Evolutionary conservation across 2,888 invertebrate genomes (phyloP), one percentile per base, ranked within the genome.

Genomic region (Periphyllus acericola): DNA sequence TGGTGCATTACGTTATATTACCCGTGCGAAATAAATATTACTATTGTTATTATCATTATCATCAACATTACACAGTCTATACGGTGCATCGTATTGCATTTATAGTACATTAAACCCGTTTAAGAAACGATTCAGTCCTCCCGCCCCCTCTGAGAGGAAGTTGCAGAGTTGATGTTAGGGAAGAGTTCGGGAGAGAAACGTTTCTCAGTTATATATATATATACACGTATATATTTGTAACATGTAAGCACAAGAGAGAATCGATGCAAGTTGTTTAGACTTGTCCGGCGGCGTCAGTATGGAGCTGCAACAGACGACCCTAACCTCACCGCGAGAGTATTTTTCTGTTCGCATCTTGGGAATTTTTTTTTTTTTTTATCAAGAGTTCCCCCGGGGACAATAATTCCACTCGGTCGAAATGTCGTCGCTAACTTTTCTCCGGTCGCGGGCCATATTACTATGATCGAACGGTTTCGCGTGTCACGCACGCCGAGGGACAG

Each of bases 391-490:
- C 34, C 34, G 85, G 78, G 85, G 21, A 71, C 83, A 60, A 83
- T 66, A 74, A 46, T 76, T 71, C 34, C 8, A 46, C 40, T 32
- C 78, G 60, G 83, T 74, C 21, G 74, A 75, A 60, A 84, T 60
- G 29, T 75, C 83, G 75, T 84, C 75, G 52, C 85, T 34, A 78
- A 52, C 34, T 52, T 36, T 11, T 71, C 52, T 52, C 25, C 29
- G 52, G 29, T 25, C 46, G 83, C 11, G 52, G 52, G 52, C 83
- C 72, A 40, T 74, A 74, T 83, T 83, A 79, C 34, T 78, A 85
- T 85, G 85, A 85, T 85, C 79, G 85, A 85, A 85, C 85, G 78
- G 85, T 85, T 85, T 78, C 52, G 74, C 55, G 83, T 60, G 83
- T 74, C 83, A 83, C 83, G 25, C 74, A 74, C 34, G 83, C n/a